Percentiles rank a stretch among this genome's conserved stretches.
phyloP scores from a whole-genome alignment of 2,113 vertebrate genomes.

The Eclectus roratus region DNA sequence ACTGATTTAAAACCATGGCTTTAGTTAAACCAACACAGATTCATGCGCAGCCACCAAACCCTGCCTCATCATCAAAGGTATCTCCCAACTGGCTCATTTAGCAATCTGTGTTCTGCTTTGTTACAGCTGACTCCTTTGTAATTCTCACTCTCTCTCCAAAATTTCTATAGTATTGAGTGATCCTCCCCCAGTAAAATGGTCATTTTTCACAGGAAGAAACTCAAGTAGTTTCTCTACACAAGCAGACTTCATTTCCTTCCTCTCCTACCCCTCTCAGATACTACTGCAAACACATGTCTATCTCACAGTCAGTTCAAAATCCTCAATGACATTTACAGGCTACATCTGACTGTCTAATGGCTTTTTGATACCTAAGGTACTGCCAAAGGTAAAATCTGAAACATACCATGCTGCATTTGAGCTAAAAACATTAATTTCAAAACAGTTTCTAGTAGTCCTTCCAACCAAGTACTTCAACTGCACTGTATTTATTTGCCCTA shows the following conservation, averaged over 20 bases:
- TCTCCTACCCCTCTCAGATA: background rate
- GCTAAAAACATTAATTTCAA: background rate
- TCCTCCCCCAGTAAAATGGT: background rate
- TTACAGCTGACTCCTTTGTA: background rate
- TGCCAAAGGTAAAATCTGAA: background rate
- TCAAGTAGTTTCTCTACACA: background rate
- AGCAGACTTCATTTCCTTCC: background rate
- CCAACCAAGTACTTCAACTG: background rate
- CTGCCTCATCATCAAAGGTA: background rate
- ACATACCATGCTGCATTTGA: fast-evolving
- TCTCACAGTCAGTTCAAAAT: background rate
- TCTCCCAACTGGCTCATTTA: background rate
- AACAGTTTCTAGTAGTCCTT: background rate
- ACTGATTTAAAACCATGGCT: background rate
- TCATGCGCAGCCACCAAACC: background rate
- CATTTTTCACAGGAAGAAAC: background rate
- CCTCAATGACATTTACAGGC: background rate
- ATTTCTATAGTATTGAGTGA: background rate
- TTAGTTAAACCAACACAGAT: background rate
- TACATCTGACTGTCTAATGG: background rate
- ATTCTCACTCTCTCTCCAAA: background rate
- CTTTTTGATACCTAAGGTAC: background rate
- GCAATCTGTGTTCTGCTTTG: background rate
- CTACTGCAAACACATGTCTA: background rate
- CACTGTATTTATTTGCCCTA: background rate